Evolutionary conservation across 1,140 invertebrate genomes (phyloP).

Genomic region (Heliconius hewitsoni): DNA sequence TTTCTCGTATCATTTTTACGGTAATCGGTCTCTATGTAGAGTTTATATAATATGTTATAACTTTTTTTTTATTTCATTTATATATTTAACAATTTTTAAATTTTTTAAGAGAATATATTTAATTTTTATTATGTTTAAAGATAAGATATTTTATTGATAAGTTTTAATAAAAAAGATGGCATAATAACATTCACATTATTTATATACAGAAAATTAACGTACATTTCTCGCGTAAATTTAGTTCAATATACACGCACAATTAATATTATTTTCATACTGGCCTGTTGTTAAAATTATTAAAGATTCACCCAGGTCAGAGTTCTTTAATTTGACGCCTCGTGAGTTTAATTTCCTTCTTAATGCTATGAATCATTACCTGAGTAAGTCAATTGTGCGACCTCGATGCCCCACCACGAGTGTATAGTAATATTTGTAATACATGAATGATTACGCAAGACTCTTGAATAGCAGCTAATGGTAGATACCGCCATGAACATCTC

Average conservation of each 20-base stretch:
- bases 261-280: not conserved
- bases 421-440: constrained; percentile 16
- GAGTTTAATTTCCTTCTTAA: constrained; percentile 35
- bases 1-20: constrained; percentile 21
- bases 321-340: constrained; percentile 19
- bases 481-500: constrained; percentile 4
- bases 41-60: not conserved
- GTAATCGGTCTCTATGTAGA: not conserved
- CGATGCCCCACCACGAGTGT: constrained; percentile 19
- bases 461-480: constrained; percentile 20
- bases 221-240: not conserved
- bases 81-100: not conserved
- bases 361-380: constrained; percentile 32
- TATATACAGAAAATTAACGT: not conserved
- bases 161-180: not conserved
- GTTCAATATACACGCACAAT: not conserved
- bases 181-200: not conserved
- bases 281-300: not conserved
- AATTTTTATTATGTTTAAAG: not conserved
- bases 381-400: constrained; percentile 18
- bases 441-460: constrained; percentile 46
- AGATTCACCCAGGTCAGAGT: constrained; percentile 23
- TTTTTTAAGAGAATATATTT: not conserved
- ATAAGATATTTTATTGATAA: not conserved
- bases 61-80: not conserved